A percentile compares a stretch with the other conserved stretches of the same genome.
phyloP scores from a whole-genome alignment of 2,797 vertebrate species.

The Perodicticus potto region DNA sequence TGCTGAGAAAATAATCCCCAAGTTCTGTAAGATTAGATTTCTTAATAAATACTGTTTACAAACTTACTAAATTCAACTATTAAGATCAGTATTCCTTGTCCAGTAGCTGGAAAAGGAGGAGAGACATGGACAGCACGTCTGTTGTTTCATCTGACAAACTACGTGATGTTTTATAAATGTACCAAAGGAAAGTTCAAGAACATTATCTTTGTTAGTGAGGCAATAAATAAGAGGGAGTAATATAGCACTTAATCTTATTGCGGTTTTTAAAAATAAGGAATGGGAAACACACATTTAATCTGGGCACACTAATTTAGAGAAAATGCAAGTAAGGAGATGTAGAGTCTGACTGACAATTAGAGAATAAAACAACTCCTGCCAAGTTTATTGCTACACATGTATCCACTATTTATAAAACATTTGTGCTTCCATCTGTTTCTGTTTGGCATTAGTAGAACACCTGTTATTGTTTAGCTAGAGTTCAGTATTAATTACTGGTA shows the following conservation, averaged over 20 bases:
- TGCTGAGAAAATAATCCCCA: neutral
- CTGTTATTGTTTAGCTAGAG: conserved; percentile 79
- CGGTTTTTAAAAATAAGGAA: conserved; percentile 37
- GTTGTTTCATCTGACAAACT: neutral
- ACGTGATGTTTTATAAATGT: neutral
- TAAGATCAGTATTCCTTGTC: neutral
- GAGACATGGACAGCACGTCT: neutral
- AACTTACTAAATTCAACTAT: neutral
- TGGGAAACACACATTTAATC: conserved; percentile 11
- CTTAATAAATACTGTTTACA: neutral
- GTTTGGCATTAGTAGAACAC: conserved; percentile 74
- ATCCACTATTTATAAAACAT: conserved; percentile 76
- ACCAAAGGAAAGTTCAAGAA: neutral
- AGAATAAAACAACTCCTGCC: conserved; percentile 57
- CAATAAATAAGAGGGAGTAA: neutral
- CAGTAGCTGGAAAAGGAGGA: neutral
- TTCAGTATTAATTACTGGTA: conserved; percentile 79
- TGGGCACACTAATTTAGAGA: conserved; percentile 46
- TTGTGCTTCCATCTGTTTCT: conserved; percentile 79
- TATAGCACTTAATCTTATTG: neutral
- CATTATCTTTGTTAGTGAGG: neutral
- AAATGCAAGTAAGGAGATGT: conserved; percentile 51
- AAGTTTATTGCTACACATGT: conserved; percentile 66
- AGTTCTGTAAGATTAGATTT: neutral
- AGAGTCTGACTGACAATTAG: conserved; percentile 64